These are phyloP conservation scores for Ibycter americanus DNA, from an alignment of 2,797 vertebrate genomes.

Conservation along the genomic window DNA sequence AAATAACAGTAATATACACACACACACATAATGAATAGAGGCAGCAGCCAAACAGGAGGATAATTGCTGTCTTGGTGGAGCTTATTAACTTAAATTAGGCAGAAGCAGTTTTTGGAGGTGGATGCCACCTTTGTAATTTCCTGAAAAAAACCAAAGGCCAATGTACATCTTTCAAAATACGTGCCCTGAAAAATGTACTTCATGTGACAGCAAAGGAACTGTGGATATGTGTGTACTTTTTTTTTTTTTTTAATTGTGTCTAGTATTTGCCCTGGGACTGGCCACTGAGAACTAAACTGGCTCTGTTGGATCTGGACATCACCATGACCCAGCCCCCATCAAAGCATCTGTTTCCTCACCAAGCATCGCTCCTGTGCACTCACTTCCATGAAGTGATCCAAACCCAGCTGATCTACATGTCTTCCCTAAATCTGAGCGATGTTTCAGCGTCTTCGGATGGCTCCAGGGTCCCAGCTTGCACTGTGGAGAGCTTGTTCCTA, in stretches of 20 bases:
- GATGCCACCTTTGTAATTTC: slow-evolving; percentile 5
- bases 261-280: not conserved
- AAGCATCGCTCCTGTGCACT: not conserved
- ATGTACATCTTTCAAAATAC: not conserved
- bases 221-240: not conserved
- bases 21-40: not conserved
- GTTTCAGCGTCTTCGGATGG: not conserved
- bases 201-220: not conserved
- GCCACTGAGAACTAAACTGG: not conserved
- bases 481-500: not conserved
- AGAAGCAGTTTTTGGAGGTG: not conserved
- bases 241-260: not conserved
- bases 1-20: not conserved
- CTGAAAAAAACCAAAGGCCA: not conserved
- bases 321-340: accelerated
- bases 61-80: not conserved
- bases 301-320: not conserved
- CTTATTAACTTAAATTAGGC: slow-evolving; percentile 1
- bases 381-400: not conserved
- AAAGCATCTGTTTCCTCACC: accelerated
- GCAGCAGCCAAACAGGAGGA: not conserved
- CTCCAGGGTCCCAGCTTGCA: not conserved
- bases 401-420: not conserved
- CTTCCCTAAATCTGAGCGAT: not conserved
- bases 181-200: not conserved